A percentile compares a stretch with the other conserved stretches of the same genome.
phyloP scores from a whole-genome alignment of 2,888 invertebrate species.

The Chymomyza procnemis region DNA sequence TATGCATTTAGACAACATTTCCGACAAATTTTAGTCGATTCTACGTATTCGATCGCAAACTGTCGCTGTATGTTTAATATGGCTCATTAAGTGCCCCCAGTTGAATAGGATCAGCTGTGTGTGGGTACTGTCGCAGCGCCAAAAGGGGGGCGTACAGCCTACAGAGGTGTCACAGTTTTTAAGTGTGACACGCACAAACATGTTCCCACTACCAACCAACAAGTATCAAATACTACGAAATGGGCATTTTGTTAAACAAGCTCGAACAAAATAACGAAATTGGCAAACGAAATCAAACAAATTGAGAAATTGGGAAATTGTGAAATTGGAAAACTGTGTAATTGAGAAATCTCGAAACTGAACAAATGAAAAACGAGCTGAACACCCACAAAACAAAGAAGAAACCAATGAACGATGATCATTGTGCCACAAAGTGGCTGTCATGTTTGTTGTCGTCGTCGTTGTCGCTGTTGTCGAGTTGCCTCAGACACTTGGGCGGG shows the following conservation, averaged over 20 bases:
- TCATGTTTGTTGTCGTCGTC: background rate
- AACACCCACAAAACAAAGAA: background rate
- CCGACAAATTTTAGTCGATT: background rate
- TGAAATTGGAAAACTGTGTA: background rate
- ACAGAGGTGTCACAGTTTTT: background rate
- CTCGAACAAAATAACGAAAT: conserved; percentile 18
- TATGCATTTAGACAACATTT: background rate
- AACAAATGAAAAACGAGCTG: background rate
- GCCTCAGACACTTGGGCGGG: background rate
- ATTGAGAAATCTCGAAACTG: background rate
- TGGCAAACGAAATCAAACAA: conserved; percentile 45
- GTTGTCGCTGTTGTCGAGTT: background rate
- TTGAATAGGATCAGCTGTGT: background rate
- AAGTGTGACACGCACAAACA: background rate
- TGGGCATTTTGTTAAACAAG: background rate
- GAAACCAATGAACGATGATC: background rate
- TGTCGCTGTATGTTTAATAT: background rate
- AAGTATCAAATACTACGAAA: background rate
- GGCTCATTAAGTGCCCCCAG: background rate
- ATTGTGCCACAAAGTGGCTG: background rate
- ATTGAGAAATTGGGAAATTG: conserved; percentile 44
- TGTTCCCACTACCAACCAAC: background rate
- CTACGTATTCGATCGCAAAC: background rate
- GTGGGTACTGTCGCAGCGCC: background rate
- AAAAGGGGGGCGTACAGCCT: background rate